Percentiles rank a stretch among this genome's conserved stretches.
These are phyloP conservation scores for Aphodius granarius DNA, from an alignment of 2,888 invertebrate genomes.

Conservation along the genomic window DNA sequence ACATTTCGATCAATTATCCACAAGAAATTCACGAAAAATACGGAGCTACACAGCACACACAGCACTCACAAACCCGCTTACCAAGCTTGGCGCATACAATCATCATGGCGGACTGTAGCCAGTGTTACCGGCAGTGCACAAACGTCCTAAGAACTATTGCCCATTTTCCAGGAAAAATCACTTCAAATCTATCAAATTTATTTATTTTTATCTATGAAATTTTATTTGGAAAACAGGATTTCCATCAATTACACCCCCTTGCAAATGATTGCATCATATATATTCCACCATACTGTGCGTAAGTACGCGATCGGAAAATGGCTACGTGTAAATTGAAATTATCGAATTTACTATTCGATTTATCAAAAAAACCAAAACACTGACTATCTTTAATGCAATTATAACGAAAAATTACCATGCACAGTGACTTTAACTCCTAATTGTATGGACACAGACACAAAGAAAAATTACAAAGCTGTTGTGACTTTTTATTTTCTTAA, in stretches of 20 bases:
- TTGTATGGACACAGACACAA: neutral
- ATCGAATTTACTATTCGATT: neutral
- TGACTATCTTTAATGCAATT: neutral
- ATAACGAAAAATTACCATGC: neutral
- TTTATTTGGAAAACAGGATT: neutral
- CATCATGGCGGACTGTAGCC: constrained; percentile 24
- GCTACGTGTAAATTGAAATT: neutral
- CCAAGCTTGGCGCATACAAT: constrained; percentile 28
- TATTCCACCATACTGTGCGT: neutral
- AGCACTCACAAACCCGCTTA: constrained; percentile 53
- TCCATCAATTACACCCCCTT: neutral
- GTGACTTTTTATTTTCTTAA: neutral
- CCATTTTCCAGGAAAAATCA: neutral
- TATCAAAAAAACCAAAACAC: neutral
- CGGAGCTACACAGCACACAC: constrained; percentile 56
- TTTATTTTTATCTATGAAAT: neutral
- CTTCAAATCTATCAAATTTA: neutral
- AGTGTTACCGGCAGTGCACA: neutral
- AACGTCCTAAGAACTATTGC: neutral
- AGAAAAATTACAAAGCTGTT: neutral
- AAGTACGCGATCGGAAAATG: neutral
- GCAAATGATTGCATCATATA: neutral
- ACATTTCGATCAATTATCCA: constrained; percentile 53
- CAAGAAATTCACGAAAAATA: constrained; percentile 55
- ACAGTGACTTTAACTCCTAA: neutral